Evolutionary conservation across 2,888 invertebrate species (phyloP).

Genomic region (Andrena praecox): DNA sequence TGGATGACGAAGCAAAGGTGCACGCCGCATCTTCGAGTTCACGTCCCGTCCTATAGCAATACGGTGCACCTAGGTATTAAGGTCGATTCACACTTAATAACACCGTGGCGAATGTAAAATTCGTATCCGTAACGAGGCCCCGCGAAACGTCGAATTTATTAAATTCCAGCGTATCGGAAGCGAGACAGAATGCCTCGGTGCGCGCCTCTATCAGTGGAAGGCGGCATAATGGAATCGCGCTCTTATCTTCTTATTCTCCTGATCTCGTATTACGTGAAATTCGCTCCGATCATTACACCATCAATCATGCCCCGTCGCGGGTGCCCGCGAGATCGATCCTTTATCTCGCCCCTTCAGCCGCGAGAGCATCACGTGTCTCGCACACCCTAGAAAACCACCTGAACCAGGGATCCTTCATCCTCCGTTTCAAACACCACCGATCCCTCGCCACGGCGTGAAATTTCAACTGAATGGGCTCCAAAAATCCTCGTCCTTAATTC

Average conservation of each 20-base stretch:
- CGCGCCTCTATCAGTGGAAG: slow-evolving; percentile 9
- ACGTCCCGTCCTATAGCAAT: slow-evolving; percentile 60
- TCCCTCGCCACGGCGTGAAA: background rate
- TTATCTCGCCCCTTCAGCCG: slow-evolving; percentile 13
- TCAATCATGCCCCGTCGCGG: slow-evolving; percentile 67
- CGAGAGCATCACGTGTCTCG: slow-evolving; percentile 23
- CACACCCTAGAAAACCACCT: slow-evolving; percentile 16
- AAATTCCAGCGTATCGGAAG: slow-evolving; percentile 59
- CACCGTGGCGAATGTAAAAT: slow-evolving; percentile 63
- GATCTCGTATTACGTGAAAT: slow-evolving; percentile 69
- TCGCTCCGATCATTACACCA: slow-evolving; percentile 53
- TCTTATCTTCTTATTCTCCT: slow-evolving; percentile 42
- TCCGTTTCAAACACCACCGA: background rate
- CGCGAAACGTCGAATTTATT: slow-evolving; percentile 58
- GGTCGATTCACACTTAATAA: slow-evolving; percentile 68
- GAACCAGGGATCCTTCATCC: slow-evolving; percentile 18
- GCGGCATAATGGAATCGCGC: slow-evolving; percentile 51
- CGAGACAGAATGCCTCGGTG: slow-evolving; percentile 12
- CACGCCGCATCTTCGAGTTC: slow-evolving; percentile 66
- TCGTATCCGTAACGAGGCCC: slow-evolving; percentile 60
- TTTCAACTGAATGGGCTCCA: background rate
- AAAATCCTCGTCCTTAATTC: slow-evolving; percentile 8
- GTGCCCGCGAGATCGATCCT: slow-evolving; percentile 18
- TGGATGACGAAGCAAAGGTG: slow-evolving; percentile 78
- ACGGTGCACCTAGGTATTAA: slow-evolving; percentile 66